A percentile compares a stretch with the other conserved stretches of the same genome.
phyloP scores from a whole-genome alignment of 2,797 vertebrate species.

The Sebastes paucispinis region DNA sequence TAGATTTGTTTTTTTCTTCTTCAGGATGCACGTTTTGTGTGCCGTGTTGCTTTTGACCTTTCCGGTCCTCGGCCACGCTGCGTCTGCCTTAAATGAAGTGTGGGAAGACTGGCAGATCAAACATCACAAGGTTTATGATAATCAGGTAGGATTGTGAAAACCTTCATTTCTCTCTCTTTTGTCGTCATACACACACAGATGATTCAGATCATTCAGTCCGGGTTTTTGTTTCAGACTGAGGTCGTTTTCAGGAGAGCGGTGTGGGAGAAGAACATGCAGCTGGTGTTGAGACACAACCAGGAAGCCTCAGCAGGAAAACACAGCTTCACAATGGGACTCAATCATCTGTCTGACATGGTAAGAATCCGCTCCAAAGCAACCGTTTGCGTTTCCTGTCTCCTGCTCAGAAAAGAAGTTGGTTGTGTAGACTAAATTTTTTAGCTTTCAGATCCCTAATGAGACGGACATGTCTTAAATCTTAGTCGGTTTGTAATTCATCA shows the following conservation, averaged over 20 bases:
- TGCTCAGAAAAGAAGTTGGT: not conserved
- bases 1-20: not conserved
- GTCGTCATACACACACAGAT: not conserved
- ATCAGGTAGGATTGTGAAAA: slow-evolving; percentile 49
- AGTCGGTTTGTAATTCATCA: not conserved
- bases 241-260: slow-evolving; percentile 62
- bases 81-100: slow-evolving; percentile 9
- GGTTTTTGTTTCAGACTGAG: slow-evolving; percentile 63
- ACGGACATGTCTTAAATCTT: not conserved
- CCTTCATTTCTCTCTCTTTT: not conserved
- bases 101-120: slow-evolving; percentile 71
- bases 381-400: not conserved
- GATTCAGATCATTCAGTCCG: not conserved
- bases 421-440: not conserved
- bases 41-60: not conserved
- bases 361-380: not conserved
- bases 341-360: slow-evolving; percentile 84
- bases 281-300: slow-evolving; percentile 75
- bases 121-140: slow-evolving; percentile 58
- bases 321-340: slow-evolving; percentile 78
- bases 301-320: slow-evolving; percentile 68
- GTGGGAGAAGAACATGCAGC: slow-evolving; percentile 77
- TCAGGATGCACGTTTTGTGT: slow-evolving; percentile 53
- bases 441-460: not conserved
- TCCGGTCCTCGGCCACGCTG: not conserved